Percentiles rank a stretch among this genome's conserved stretches.
Evolutionary conservation across 2,113 vertebrate genomes (phyloP).

Genomic region (Butorides virescens): DNA sequence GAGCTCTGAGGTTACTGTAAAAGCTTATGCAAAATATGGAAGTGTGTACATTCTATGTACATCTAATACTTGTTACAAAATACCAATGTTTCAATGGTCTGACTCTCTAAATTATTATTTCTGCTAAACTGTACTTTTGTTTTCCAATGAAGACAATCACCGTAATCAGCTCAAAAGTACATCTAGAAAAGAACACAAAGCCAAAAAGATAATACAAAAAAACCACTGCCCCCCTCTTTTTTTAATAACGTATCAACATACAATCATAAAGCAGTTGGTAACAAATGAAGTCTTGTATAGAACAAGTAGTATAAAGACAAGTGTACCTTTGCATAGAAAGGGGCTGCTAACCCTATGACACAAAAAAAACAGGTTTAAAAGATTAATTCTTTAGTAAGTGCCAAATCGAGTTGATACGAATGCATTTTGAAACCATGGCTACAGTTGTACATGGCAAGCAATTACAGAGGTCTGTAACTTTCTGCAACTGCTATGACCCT

Average conservation of each 20-base stretch:
- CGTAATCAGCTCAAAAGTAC: neutral
- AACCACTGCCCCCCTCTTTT: neutral
- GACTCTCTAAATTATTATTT: neutral
- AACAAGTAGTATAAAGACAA: neutral
- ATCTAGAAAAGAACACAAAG: constrained; percentile 28
- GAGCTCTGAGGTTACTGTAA: constrained; percentile 55
- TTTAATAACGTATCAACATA: constrained; percentile 5
- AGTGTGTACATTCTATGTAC: constrained; percentile 76
- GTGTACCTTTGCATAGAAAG: constrained; percentile 22
- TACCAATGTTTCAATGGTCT: constrained; percentile 20
- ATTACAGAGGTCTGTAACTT: neutral
- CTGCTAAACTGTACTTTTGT: neutral
- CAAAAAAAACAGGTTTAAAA: neutral
- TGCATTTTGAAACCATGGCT: neutral
- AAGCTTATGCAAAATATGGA: constrained; percentile 75
- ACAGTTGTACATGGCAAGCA: neutral
- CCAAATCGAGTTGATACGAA: neutral
- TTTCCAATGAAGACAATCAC: constrained; percentile 15
- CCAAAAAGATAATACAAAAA: constrained; percentile 23
- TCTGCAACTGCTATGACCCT: neutral
- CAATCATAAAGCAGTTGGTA: constrained; percentile 29
- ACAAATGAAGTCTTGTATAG: constrained; percentile 2
- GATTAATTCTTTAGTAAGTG: neutral
- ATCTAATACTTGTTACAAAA: constrained; percentile 71
- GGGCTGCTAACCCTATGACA: neutral